Conservation (phyloP, 2,888 invertebrate species). For the Romanomermis culicivorax region DNA sequence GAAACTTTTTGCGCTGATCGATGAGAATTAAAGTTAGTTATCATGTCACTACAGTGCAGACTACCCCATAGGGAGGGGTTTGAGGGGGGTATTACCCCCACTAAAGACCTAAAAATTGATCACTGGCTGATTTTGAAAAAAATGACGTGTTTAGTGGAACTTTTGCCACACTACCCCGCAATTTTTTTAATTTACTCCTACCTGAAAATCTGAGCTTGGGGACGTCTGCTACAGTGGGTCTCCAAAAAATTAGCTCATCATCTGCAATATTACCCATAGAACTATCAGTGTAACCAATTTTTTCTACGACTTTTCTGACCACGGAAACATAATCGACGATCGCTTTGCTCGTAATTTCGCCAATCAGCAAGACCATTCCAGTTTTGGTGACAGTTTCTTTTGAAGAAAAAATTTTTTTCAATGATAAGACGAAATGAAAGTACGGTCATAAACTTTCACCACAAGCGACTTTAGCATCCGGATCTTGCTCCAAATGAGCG, state of each 20-base stretch:
- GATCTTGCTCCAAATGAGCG: constrained; percentile 35
- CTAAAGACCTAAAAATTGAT: too few relatives aligned
- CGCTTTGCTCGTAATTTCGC: constrained; percentile 95
- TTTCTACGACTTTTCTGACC: constrained; percentile 80
- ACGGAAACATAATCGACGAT: constrained; percentile 91
- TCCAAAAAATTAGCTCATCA: background rate
- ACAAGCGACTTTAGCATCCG: constrained; percentile 30
- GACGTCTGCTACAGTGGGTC: background rate
- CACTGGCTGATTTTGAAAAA: too few relatives aligned
- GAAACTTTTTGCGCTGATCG: too few relatives aligned
- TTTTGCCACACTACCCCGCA: too few relatives aligned
- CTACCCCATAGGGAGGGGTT: too few relatives aligned
- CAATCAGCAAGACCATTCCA: constrained; percentile 91
- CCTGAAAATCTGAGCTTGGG: background rate
- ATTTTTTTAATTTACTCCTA: background rate
- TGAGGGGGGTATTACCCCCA: too few relatives aligned
- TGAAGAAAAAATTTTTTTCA: constrained; percentile 9
- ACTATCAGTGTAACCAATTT: constrained; percentile 95
- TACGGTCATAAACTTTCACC: constrained; percentile 11
- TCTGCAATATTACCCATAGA: constrained; percentile 41
- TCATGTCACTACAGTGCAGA: too few relatives aligned
- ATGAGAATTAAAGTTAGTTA: too few relatives aligned
- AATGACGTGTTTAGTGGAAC: too few relatives aligned
- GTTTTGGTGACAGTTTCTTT: constrained; percentile 89
- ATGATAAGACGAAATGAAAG: background rate